Evolutionary conservation across 2,888 invertebrate species (phyloP).

Genomic region (Melikaiella ostensackeni): DNA sequence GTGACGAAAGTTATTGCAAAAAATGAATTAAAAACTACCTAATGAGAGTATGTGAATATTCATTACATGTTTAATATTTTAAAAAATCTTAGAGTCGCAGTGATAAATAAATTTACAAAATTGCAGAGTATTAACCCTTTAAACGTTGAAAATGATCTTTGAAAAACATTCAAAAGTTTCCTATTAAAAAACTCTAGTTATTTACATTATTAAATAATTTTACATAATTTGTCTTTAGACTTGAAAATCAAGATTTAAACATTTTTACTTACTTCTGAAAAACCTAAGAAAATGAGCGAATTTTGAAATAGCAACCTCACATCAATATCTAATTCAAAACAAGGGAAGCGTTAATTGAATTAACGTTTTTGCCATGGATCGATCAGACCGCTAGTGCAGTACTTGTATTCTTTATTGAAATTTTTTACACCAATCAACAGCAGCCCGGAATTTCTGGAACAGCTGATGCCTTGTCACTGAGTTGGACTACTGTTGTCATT

Average conservation of each 20-base stretch:
- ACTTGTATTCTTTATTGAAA: slow-evolving; percentile 1
- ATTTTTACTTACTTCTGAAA: not conserved
- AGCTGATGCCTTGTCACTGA: not conserved
- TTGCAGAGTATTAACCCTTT: too few relatives aligned
- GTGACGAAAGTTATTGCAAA: not conserved
- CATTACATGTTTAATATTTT: too few relatives aligned
- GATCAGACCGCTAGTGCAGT: slow-evolving; percentile 13
- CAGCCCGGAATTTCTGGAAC: slow-evolving; percentile 4
- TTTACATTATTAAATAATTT: too few relatives aligned
- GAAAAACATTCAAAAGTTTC: too few relatives aligned
- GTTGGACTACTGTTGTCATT: slow-evolving; percentile 1
- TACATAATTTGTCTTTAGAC: too few relatives aligned
- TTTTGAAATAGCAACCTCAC: not conserved
- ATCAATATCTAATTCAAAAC: not conserved
- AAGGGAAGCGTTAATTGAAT: not conserved
- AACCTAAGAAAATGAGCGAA: too few relatives aligned
- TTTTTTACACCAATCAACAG: slow-evolving; percentile 8
- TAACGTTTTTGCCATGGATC: slow-evolving; percentile 9
- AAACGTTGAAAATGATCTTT: too few relatives aligned
- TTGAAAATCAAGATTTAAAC: not conserved
- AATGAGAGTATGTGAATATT: too few relatives aligned
- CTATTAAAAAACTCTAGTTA: too few relatives aligned
- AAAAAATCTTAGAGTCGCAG: too few relatives aligned
- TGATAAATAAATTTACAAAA: too few relatives aligned
- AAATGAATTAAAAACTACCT: not conserved